Conservation (phyloP, 2,113 vertebrate genomes). For the Bagarius yarrelli region DNA sequence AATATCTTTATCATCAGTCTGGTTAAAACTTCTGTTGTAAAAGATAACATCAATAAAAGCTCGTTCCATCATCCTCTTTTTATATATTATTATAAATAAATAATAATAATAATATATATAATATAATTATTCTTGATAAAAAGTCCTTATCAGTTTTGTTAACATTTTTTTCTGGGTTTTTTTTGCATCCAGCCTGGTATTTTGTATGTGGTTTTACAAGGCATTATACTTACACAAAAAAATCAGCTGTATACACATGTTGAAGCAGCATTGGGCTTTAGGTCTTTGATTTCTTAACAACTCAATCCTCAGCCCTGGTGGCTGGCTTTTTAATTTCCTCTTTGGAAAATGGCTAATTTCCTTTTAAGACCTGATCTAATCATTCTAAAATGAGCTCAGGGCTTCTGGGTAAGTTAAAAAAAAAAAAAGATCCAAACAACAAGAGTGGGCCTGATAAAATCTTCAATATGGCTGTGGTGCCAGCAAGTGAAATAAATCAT, state of each 20-base stretch:
- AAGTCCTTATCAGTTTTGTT: no score
- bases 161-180: no score
- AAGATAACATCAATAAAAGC: no score
- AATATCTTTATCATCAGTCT: no score
- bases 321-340: conserved; percentile 56
- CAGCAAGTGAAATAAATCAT: conserved; percentile 42
- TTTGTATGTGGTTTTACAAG: neutral
- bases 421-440: conserved; percentile 46
- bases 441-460: conserved; percentile 59
- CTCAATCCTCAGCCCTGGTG: conserved; percentile 26
- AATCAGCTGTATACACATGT: neutral
- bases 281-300: conserved; percentile 31
- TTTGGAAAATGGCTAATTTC: conserved; percentile 61
- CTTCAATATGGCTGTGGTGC: conserved; percentile 63
- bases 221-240: conserved; percentile 4
- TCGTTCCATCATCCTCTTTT: no score
- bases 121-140: no score
- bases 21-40: no score
- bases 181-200: neutral
- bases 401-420: conserved; percentile 63
- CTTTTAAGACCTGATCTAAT: conserved; percentile 55
- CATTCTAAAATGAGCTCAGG: conserved; percentile 49
- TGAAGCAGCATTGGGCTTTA: neutral
- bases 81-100: no score
- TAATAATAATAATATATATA: no score